Percentiles rank a stretch among this genome's conserved stretches.
Conservation (phyloP, 2,888 invertebrate species). For the Meandrusa payeni region DNA sequence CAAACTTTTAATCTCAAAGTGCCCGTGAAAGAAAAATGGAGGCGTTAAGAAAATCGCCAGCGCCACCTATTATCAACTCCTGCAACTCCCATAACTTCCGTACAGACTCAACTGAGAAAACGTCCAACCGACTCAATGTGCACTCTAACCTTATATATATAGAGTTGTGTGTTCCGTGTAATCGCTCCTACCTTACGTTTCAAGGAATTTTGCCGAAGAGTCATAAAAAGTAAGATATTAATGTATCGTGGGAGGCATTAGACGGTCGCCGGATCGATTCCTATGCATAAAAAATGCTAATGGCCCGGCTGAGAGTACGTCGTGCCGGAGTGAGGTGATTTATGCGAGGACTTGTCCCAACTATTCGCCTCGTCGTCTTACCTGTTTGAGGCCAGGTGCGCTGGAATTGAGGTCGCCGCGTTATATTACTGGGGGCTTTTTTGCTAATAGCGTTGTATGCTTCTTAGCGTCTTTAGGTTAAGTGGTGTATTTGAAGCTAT, state of each 20-base stretch:
- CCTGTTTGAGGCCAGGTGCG: slow-evolving; percentile 53
- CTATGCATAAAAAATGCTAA: slow-evolving; percentile 81
- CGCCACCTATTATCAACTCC: slow-evolving; percentile 77
- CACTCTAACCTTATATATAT: background rate
- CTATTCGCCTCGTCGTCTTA: slow-evolving; percentile 53
- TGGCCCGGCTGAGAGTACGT: slow-evolving; percentile 67
- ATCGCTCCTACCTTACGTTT: slow-evolving; percentile 38
- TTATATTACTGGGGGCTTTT: slow-evolving; percentile 10
- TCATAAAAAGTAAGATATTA: slow-evolving; percentile 82
- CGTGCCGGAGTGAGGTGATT: slow-evolving; percentile 64
- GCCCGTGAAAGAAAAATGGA: slow-evolving; percentile 79
- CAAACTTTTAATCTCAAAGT: slow-evolving; percentile 80
- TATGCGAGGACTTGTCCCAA: slow-evolving; percentile 60
- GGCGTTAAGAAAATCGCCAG: slow-evolving; percentile 75
- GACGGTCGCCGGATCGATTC: slow-evolving; percentile 75
- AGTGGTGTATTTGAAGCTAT: slow-evolving; percentile 1
- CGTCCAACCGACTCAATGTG: background rate
- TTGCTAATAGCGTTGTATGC: slow-evolving; percentile 10
- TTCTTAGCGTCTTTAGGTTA: slow-evolving; percentile 1
- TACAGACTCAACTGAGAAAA: slow-evolving; percentile 28
- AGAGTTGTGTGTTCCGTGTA: slow-evolving; percentile 16
- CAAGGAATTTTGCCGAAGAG: slow-evolving; percentile 72
- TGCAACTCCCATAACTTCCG: slow-evolving; percentile 50
- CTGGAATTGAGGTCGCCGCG: slow-evolving; percentile 19
- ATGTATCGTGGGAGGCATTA: slow-evolving; percentile 81